Percentiles rank a stretch among this genome's conserved stretches.
phyloP scores from a whole-genome alignment of 2,113 vertebrate genomes.

The Aplodontia rufa region DNA sequence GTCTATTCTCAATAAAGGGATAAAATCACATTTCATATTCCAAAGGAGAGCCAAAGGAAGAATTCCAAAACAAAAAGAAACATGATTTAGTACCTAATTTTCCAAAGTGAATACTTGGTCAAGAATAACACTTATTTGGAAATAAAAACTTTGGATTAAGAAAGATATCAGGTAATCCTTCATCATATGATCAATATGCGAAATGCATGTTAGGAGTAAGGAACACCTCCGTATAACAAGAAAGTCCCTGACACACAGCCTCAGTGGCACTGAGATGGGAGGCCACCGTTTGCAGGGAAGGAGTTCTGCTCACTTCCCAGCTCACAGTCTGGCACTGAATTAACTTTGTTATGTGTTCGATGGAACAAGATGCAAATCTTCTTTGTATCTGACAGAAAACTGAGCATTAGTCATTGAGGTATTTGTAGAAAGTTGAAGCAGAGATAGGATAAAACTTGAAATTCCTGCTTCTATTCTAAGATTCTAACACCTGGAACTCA shows the following conservation, averaged over 20 bases:
- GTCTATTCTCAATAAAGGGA: background rate
- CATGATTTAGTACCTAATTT: background rate
- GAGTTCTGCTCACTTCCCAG: background rate
- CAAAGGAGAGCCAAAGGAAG: conserved; percentile 2
- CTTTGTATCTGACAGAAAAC: conserved; percentile 1
- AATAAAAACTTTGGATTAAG: background rate
- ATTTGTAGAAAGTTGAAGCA: background rate
- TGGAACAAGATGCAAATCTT: background rate
- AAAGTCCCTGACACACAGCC: background rate
- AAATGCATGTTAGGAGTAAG: background rate
- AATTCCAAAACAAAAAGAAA: background rate
- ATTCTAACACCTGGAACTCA: background rate
- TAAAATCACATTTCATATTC: background rate
- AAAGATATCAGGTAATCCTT: background rate
- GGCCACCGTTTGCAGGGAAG: background rate
- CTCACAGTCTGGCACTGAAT: background rate
- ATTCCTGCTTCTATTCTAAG: background rate
- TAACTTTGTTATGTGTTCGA: background rate
- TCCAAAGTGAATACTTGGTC: background rate
- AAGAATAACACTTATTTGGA: background rate
- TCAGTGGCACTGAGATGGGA: background rate
- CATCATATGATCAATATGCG: background rate
- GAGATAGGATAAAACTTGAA: background rate
- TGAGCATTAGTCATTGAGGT: background rate
- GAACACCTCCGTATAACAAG: background rate